Percentiles rank a stretch among this genome's conserved stretches.
These are phyloP conservation scores for Eugnorisma glareosa DNA, from an alignment of 2,888 invertebrate species.

Conservation along the genomic window DNA sequence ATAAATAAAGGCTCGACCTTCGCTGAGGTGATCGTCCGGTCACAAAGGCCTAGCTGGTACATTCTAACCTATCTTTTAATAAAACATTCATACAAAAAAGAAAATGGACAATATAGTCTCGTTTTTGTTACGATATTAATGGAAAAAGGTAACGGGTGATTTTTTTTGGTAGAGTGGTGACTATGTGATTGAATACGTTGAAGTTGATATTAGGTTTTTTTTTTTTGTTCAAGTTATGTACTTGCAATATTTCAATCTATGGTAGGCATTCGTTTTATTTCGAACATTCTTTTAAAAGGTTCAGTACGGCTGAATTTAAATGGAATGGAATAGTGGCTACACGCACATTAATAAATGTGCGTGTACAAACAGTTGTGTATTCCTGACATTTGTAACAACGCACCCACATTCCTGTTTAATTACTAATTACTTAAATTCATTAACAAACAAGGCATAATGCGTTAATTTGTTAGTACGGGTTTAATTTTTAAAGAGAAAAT, in stretches of 20 bases:
- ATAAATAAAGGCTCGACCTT: constrained; percentile 74
- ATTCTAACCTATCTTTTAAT: constrained; percentile 62
- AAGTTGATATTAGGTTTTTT: constrained; percentile 34
- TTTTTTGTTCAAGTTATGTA: constrained; percentile 20
- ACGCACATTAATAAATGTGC: constrained; percentile 41
- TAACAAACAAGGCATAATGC: constrained; percentile 17
- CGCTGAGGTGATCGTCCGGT: constrained; percentile 78
- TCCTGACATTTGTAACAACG: constrained; percentile 38
- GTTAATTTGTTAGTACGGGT: neutral
- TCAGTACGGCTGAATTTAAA: constrained; percentile 31
- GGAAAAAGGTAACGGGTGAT: constrained; percentile 33
- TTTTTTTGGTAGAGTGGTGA: constrained; percentile 34
- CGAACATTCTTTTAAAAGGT: constrained; percentile 3
- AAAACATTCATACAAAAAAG: constrained; percentile 54
- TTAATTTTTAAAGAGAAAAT: neutral
- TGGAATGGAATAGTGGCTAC: constrained; percentile 15
- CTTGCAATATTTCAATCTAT: constrained; percentile 7
- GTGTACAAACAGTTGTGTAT: constrained; percentile 40
- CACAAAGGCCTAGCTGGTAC: constrained; percentile 72
- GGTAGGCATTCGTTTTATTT: constrained; percentile 10
- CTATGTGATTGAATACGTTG: constrained; percentile 25
- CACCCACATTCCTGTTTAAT: constrained; percentile 48
- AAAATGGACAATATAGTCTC: constrained; percentile 31
- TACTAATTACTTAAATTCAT: constrained; percentile 37
- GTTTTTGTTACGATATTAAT: constrained; percentile 34